These are phyloP conservation scores for Dasyurus viverrinus DNA, from an alignment of 2,113 vertebrate species.

Conservation along the genomic window DNA sequence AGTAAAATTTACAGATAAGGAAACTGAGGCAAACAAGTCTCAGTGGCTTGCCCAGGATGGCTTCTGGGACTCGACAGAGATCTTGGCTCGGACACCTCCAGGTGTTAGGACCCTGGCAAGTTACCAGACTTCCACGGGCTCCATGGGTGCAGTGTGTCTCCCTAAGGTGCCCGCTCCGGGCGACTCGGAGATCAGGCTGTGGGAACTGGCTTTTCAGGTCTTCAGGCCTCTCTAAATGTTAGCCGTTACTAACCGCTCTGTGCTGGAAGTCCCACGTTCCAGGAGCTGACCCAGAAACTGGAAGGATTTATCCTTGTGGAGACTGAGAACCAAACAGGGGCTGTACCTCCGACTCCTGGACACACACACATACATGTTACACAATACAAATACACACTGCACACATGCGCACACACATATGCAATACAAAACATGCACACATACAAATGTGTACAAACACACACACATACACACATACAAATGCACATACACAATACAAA, in stretches of 20 bases:
- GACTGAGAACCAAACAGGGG: not conserved
- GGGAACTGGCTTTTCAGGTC: not conserved
- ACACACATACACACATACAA: too few species aligned
- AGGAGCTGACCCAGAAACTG: not conserved
- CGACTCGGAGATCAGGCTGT: too few species aligned
- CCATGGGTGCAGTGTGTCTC: too few species aligned
- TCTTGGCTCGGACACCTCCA: not conserved
- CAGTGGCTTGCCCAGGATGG: not conserved
- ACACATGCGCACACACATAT: too few species aligned
- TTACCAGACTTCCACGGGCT: not conserved
- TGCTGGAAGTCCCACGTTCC: not conserved
- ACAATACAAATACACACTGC: too few species aligned
- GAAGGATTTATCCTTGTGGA: not conserved
- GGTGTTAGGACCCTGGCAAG: not conserved
- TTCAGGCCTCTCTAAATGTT: not conserved
- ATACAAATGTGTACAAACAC: too few species aligned
- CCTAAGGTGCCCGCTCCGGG: too few species aligned
- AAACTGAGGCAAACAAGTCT: not conserved
- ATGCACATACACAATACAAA: too few species aligned
- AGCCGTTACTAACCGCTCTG: not conserved
- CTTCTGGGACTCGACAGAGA: not conserved
- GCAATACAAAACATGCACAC: too few species aligned
- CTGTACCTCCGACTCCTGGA: not conserved
- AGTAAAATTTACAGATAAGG: not conserved
- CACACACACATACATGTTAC: too few species aligned